Percentiles rank a stretch among this genome's conserved stretches.
These are phyloP conservation scores for Tholera decimalis DNA, from an alignment of 2,888 invertebrate species.

Conservation along the genomic window DNA sequence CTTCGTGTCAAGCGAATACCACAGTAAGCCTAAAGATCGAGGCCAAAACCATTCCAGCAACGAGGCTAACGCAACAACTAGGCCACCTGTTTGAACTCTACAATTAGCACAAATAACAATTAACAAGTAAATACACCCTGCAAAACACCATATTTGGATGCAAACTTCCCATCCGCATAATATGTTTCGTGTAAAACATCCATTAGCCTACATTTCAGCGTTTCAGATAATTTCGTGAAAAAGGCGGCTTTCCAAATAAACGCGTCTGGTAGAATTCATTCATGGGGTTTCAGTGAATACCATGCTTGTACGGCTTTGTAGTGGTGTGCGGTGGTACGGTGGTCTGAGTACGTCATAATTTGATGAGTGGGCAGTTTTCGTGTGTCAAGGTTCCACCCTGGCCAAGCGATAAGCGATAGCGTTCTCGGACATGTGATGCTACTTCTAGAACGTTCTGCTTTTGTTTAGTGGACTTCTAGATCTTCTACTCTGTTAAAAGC, in stretches of 20 bases:
- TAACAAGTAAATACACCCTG: slow-evolving; percentile 7
- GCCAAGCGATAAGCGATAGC: slow-evolving; percentile 41
- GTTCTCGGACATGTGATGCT: slow-evolving; percentile 5
- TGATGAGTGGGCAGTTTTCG: slow-evolving; percentile 62
- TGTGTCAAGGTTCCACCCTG: slow-evolving; percentile 61
- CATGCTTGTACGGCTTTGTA: slow-evolving; percentile 18
- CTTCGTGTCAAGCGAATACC: neutral
- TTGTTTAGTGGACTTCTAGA: too few species aligned
- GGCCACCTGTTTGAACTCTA: slow-evolving; percentile 13
- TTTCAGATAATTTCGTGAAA: slow-evolving; percentile 14
- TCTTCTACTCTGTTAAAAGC: too few species aligned
- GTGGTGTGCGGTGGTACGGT: slow-evolving; percentile 13
- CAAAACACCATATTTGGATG: slow-evolving; percentile 21
- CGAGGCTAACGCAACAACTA: neutral
- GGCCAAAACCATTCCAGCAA: slow-evolving; percentile 26
- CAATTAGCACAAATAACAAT: slow-evolving; percentile 38
- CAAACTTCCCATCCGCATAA: slow-evolving; percentile 15
- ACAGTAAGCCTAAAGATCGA: slow-evolving; percentile 7
- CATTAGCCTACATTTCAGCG: slow-evolving; percentile 41
- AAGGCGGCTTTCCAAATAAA: slow-evolving; percentile 41
- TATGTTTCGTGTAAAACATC: slow-evolving; percentile 33
- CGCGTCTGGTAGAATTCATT: slow-evolving; percentile 57
- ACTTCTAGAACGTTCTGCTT: slow-evolving; percentile 25
- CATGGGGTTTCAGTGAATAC: slow-evolving; percentile 44
- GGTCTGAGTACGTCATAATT: slow-evolving; percentile 57